Evolutionary conservation across 2,888 invertebrate genomes (phyloP).

Genomic region (Spilosoma lubricipeda): DNA sequence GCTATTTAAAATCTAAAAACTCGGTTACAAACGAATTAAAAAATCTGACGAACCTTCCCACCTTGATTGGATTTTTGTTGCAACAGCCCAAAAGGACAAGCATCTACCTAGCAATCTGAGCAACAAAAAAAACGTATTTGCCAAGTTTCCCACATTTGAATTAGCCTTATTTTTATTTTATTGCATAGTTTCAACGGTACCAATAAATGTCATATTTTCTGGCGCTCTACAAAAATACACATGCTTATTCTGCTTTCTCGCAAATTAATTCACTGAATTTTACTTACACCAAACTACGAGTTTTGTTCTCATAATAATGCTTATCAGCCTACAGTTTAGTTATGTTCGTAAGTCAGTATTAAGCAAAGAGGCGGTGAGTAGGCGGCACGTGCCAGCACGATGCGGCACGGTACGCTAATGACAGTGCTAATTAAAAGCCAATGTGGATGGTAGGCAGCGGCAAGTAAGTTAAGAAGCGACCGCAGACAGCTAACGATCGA

Average conservation of each 20-base stretch:
- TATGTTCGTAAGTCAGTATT: background rate
- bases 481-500: conserved; percentile 31
- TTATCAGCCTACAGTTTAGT: background rate
- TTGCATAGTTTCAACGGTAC: background rate
- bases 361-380: background rate
- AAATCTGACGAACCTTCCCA: too few species aligned
- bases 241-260: background rate
- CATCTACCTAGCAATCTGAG: too few species aligned
- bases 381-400: background rate
- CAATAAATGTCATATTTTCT: background rate
- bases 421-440: conserved; percentile 49
- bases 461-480: conserved; percentile 32
- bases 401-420: conserved; percentile 16
- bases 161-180: too few species aligned
- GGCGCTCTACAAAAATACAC: background rate
- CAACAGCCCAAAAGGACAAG: too few species aligned
- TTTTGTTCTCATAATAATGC: background rate
- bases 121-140: too few species aligned
- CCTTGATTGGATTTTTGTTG: too few species aligned
- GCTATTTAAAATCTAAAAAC: too few species aligned
- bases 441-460: conserved; percentile 29
- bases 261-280: background rate
- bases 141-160: too few species aligned
- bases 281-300: background rate
- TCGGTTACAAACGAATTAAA: too few species aligned